Evolutionary conservation across 1,140 invertebrate genomes (phyloP).

Genomic region (Heliconius eleuchia): DNA sequence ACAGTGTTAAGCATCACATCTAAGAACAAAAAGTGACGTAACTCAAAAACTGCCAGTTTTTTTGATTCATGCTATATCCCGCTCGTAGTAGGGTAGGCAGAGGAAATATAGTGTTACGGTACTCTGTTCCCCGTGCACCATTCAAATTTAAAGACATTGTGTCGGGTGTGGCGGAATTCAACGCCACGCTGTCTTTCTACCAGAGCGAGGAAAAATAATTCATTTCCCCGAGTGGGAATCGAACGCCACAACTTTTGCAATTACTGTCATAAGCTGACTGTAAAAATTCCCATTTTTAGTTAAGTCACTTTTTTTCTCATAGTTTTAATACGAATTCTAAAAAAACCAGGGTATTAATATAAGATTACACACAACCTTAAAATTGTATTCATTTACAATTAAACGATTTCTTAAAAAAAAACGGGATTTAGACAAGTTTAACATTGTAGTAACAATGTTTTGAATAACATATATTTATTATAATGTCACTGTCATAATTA

Average conservation of each 20-base stretch:
- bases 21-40: neutral
- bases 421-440: too few species aligned
- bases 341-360: neutral
- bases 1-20: neutral
- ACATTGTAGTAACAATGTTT: too few species aligned
- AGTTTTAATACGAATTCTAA: neutral
- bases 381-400: neutral
- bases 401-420: neutral
- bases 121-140: neutral
- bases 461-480: too few species aligned
- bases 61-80: neutral
- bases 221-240: too few species aligned
- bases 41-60: neutral
- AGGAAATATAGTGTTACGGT: neutral
- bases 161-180: neutral
- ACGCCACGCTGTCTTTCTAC: neutral
- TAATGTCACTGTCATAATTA: neutral
- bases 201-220: neutral
- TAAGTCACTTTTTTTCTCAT: neutral
- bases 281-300: neutral
- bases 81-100: neutral
- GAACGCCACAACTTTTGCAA: too few species aligned
- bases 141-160: neutral
- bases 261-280: neutral
- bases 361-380: constrained; percentile 4